Percentiles rank a stretch among this genome's conserved stretches.
phyloP scores from a whole-genome alignment of 1,140 invertebrate genomes.

The Triops longicaudatus region DNA sequence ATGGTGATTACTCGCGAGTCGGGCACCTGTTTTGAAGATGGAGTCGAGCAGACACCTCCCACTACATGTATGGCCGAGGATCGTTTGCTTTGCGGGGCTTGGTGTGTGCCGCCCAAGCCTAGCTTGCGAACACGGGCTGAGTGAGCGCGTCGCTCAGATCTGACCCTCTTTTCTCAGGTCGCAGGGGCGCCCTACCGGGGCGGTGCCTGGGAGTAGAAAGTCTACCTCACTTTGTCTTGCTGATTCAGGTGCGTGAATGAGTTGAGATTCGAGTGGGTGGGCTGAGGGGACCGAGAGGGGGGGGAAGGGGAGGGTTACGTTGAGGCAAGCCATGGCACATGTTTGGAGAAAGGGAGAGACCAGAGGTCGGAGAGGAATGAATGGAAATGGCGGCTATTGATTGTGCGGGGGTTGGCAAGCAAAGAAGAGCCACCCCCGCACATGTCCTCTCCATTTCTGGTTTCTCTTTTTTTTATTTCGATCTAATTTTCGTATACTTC shows the following conservation, averaged over 20 bases:
- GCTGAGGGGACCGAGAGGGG: background rate
- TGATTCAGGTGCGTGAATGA: background rate
- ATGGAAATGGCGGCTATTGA: constrained; percentile 8
- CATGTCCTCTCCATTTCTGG: background rate
- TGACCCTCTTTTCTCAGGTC: background rate
- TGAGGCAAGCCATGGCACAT: background rate
- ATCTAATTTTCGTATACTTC: too few relatives aligned
- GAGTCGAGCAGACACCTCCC: too few relatives aligned
- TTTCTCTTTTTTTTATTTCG: background rate
- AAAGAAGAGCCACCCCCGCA: background rate
- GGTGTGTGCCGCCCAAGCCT: too few relatives aligned
- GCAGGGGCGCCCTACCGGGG: background rate
- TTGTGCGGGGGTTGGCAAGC: background rate
- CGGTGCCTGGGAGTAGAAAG: background rate
- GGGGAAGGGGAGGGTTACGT: background rate
- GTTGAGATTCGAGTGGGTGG: background rate
- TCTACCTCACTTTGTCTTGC: background rate
- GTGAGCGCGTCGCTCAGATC: background rate
- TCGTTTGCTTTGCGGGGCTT: too few relatives aligned
- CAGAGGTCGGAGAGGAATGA: constrained; percentile 1
- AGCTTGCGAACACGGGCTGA: too few relatives aligned
- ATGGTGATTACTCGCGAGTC: background rate
- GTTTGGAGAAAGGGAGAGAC: background rate
- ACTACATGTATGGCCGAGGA: too few relatives aligned
- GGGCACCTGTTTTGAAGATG: too few relatives aligned